These are phyloP conservation scores for Beris morrisii DNA, from an alignment of 2,888 invertebrate genomes.

Conservation along the genomic window DNA sequence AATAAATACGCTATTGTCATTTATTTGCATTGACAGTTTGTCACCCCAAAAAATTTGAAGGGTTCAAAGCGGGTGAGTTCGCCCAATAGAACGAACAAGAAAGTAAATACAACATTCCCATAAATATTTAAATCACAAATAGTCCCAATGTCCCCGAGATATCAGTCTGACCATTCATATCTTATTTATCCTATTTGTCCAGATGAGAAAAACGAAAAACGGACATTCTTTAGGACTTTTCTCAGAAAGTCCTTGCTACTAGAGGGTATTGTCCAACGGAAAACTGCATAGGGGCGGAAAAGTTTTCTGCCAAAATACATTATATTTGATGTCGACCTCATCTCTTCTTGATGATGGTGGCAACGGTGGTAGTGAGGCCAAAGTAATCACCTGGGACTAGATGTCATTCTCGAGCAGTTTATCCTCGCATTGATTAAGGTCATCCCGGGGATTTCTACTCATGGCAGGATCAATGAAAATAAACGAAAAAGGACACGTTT, in stretches of 20 bases:
- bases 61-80: too few species aligned
- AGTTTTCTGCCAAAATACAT: conserved; percentile 35
- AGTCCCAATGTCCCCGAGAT: conserved; percentile 38
- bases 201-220: conserved; percentile 9
- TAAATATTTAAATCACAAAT: conserved; percentile 39
- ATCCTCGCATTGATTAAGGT: conserved; percentile 51
- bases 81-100: too few species aligned
- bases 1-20: conserved; percentile 21
- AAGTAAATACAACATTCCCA: background rate
- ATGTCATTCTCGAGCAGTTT: conserved; percentile 37
- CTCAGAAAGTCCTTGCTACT: background rate
- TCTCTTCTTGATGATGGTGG: conserved; percentile 24
- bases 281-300: conserved; percentile 12
- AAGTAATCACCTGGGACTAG: conserved; percentile 36
- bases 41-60: conserved; percentile 17
- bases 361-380: background rate
- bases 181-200: conserved; percentile 35
- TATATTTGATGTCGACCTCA: conserved; percentile 37
- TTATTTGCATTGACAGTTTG: conserved; percentile 33
- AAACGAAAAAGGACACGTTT: conserved; percentile 32
- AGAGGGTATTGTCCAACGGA: background rate
- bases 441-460: conserved; percentile 42
- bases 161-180: conserved; percentile 44
- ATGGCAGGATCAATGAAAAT: conserved; percentile 23
- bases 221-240: conserved; percentile 13